Evolutionary conservation across 2,888 invertebrate species (phyloP).

Genomic region (Lasioglossum leucozonium): DNA sequence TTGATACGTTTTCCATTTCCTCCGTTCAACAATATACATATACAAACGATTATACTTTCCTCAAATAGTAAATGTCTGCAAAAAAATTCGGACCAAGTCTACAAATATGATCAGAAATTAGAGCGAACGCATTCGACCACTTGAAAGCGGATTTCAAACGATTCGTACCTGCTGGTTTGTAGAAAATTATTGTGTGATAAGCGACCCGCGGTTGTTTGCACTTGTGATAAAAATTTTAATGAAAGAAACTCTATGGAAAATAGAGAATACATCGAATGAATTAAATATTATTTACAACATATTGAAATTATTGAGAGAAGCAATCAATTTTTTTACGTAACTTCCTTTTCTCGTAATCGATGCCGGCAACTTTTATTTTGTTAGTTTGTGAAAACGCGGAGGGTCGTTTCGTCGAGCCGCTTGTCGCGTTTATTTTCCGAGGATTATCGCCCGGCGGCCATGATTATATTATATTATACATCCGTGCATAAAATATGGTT

Average conservation of each 20-base stretch:
- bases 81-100: background rate
- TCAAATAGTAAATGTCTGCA: background rate
- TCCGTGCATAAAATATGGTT: conserved; percentile 48
- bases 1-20: background rate
- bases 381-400: background rate
- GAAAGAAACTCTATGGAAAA: too few relatives aligned
- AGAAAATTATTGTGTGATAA: background rate
- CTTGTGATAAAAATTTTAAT: background rate
- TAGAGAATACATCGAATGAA: too few relatives aligned
- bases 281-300: too few relatives aligned
- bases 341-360: too few relatives aligned
- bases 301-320: too few relatives aligned
- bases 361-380: background rate
- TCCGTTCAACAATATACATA: background rate
- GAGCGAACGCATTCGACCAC: too few relatives aligned
- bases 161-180: background rate
- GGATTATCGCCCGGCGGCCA: conserved; percentile 1
- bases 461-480: conserved; percentile 30
- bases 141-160: background rate
- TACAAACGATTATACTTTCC: background rate
- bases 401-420: background rate
- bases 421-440: background rate
- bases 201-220: background rate
- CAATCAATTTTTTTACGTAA: too few relatives aligned
- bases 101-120: background rate